Evolutionary conservation across 1,140 invertebrate species (phyloP), one percentile per base, ranked within the genome.

Genomic region (Drosophila biarmipes): DNA sequence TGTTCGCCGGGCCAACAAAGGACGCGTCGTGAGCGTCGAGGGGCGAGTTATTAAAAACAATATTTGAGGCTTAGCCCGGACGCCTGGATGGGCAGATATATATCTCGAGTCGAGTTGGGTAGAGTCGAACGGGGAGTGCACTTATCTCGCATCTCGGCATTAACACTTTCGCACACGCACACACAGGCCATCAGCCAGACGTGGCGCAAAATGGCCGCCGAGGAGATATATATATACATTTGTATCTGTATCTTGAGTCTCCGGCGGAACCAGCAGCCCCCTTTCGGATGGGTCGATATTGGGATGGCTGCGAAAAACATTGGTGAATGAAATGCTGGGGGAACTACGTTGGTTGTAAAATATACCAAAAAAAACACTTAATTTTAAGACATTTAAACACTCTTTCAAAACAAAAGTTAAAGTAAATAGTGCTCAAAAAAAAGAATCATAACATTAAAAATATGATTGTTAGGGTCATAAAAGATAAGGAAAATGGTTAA

Each of bases 121-220:
- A 2, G 14, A 40, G 53, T 62, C 21, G 55, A 77, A 75, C 67
- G 76, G 69, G 67, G 63, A 84, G 84, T 87, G 84, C 58, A 51
- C 84, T 89, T 89, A 89, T 89, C 84, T 78, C 68, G 63, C 85
- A 89, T 89, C 84, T 78, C 53, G 57, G 79, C 84, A 89, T 89
- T 89, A 89, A 90, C 84, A 89, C 84, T 84, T 89, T 57, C n/a
- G 43, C 72, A 72, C 66, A 79, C 54, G 42, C 57, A 63, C 54
- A 57, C 53, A 57, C 54, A 43, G 24, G 15, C n/a, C 15, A 14
- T 6, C n/a, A 8, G 34, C 15, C 24, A 2, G 52, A 35, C 34
- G 53, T 48, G 53, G 15, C 72, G 58, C 72, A 76, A 78, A 72
- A 81, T 86, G 74, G 78, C 81, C 66, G 74, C 61, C 62, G 31